phyloP scores from a whole-genome alignment of 2,888 invertebrate species.

The Ptychoptera contaminata region DNA sequence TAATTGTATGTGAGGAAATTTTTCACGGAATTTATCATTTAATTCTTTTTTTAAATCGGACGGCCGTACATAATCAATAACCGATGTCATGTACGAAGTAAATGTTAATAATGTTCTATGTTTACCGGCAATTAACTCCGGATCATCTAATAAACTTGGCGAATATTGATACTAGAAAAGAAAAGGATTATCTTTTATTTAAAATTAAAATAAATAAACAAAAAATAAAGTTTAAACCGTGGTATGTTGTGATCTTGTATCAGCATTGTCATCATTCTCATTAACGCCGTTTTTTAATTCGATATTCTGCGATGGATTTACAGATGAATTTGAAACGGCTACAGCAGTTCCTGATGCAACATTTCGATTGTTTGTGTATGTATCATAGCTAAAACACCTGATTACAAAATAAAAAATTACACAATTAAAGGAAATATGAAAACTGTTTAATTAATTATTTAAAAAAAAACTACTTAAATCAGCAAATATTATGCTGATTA shows the following conservation, averaged over 20 bases:
- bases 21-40: constrained; percentile 90
- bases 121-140: constrained; percentile 77
- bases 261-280: neutral
- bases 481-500: neutral
- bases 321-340: neutral
- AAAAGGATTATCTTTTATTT: neutral
- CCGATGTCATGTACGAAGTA: constrained; percentile 84
- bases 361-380: constrained; percentile 21
- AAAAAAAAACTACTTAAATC: neutral
- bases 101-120: constrained; percentile 75
- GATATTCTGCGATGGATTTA: neutral
- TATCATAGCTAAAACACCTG: constrained; percentile 29
- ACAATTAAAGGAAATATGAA: neutral
- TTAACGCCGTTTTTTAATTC: neutral
- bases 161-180: constrained; percentile 39
- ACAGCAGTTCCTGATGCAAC: constrained; percentile 4
- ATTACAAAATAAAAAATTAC: neutral
- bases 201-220: neutral
- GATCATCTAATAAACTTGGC: constrained; percentile 84
- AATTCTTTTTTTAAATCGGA: constrained; percentile 91
- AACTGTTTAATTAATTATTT: neutral
- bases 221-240: too few species aligned
- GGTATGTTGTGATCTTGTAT: constrained; percentile 1
- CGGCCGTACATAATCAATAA: constrained; percentile 91
- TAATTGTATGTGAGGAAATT: constrained; percentile 87